phyloP scores from a whole-genome alignment of 2,797 vertebrate genomes.

The Falco concolor region DNA sequence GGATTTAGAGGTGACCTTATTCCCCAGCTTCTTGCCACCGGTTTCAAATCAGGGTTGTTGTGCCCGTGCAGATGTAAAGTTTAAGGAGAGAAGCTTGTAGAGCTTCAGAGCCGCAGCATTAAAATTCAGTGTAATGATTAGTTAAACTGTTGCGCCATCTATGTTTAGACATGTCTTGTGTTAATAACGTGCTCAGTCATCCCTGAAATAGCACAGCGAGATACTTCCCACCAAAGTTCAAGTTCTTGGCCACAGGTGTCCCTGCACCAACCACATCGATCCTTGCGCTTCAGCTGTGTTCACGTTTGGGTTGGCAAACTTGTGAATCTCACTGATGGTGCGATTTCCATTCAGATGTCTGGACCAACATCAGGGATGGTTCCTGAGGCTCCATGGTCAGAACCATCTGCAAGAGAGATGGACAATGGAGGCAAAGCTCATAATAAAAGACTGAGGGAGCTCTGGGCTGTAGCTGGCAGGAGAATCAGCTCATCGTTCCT shows the following conservation, averaged over 20 bases:
- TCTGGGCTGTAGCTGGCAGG: neutral
- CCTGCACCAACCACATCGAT: neutral
- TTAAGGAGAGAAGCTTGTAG: neutral
- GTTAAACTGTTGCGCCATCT: slow-evolving; percentile 15
- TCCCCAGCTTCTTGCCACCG: neutral
- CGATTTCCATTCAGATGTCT: neutral
- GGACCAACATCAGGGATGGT: neutral
- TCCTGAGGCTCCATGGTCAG: rapidly evolving
- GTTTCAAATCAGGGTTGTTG: rapidly evolving
- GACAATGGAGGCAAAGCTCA: neutral
- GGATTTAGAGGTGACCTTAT: neutral
- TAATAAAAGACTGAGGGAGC: neutral
- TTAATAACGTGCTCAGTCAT: neutral
- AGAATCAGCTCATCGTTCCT: neutral
- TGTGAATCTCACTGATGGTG: rapidly evolving
- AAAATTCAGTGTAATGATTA: neutral
- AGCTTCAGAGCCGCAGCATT: neutral
- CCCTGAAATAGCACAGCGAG: rapidly evolving
- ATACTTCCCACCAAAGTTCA: neutral
- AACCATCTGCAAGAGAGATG: neutral
- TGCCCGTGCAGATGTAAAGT: neutral
- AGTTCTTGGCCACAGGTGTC: neutral
- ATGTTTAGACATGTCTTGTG: neutral
- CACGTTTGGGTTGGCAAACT: rapidly evolving
- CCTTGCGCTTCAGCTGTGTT: neutral